Evolutionary conservation across 1,140 invertebrate genomes (phyloP), one percentile per base, ranked within the genome.

Genomic region (Drosophila mayri): DNA sequence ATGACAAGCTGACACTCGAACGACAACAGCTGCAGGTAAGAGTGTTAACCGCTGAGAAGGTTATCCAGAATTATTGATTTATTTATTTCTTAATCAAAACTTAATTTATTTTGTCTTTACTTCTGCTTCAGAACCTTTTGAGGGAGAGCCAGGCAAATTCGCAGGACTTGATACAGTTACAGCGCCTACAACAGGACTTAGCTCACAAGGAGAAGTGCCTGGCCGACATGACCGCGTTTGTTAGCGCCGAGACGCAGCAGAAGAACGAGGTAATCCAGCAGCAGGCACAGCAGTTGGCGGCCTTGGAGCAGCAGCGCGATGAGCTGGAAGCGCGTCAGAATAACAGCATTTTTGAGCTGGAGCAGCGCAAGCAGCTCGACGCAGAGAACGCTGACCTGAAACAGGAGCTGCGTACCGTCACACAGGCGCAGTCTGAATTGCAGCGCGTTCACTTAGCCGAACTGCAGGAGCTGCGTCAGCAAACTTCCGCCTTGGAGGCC

Each of bases 1-100:
- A 92, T 30, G 92, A 93, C 1, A 93, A 92, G 63, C 40, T 92
- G 6, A 41, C 79, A 1, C 25, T 91, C n/a, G 91, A 92, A 50
- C 81, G 91, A n/a, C 90, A 92, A 65, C 92, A 92, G 58, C 91
- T 92, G 54, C 92, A 93, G 61, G 76, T 77, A 38, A 12, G 37
- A 10, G 8, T 1, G 46, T 0, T 2, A 35, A 28, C 6, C 18
- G 18, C 9, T 20, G n/a, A 43, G 41, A 32, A 6, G 32, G 7
- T 22, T 47, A 43, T 28, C 3, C 5, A 22, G 8, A 30, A 16
- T 30, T 22, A 14, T 30, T 18, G 4, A 18, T 18, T 41, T 41
- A 11, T 41, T n/a, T n/a, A 3, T 9, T 18, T 32, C 32, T n/a
- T n/a, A 35, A 4, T 11, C 0, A 12, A 32, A 12, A 18, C 28